Conservation (phyloP, 1,140 invertebrate genomes). For the Drosophila seguyi region DNA sequence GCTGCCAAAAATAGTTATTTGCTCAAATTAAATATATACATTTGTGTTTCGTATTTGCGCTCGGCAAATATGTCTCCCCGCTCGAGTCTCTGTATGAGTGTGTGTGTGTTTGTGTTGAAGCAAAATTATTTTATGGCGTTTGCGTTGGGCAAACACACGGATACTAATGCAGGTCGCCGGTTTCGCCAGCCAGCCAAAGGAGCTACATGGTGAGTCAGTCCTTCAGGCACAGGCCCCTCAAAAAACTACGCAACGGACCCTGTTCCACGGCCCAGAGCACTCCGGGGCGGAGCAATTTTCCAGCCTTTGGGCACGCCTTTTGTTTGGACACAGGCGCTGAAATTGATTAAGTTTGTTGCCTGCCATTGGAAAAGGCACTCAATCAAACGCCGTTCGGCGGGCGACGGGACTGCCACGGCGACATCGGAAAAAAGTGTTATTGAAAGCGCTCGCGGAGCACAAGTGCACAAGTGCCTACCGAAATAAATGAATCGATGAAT, state of each 20-base stretch:
- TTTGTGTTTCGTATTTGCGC: slow-evolving; percentile 77
- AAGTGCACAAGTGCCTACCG: slow-evolving; percentile 47
- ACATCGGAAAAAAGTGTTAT: slow-evolving; percentile 51
- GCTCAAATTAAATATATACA: slow-evolving; percentile 81
- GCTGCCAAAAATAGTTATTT: slow-evolving; percentile 71
- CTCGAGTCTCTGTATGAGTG: slow-evolving; percentile 1
- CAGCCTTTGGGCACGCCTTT: slow-evolving; percentile 75
- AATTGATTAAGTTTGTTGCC: slow-evolving; percentile 81
- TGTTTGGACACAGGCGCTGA: slow-evolving; percentile 79
- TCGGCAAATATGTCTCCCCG: slow-evolving; percentile 64
- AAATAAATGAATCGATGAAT: slow-evolving; percentile 62
- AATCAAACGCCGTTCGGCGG: slow-evolving; percentile 60
- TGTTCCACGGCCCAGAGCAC: neutral
- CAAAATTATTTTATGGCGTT: slow-evolving; percentile 77
- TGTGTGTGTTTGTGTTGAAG: slow-evolving; percentile 53
- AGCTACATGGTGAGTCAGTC: slow-evolving; percentile 49
- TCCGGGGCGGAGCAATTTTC: slow-evolving; percentile 57
- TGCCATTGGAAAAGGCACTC: slow-evolving; percentile 77
- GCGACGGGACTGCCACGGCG: neutral
- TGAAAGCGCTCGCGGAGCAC: slow-evolving; percentile 32
- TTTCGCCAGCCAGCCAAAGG: slow-evolving; percentile 26
- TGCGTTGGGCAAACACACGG: slow-evolving; percentile 54
- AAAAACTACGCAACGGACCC: slow-evolving; percentile 45
- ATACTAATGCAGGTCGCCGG: slow-evolving; percentile 19
- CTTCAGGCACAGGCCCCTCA: slow-evolving; percentile 21